These are phyloP conservation scores for Lucifuga dentata DNA, from an alignment of 2,113 vertebrate species.

Conservation along the genomic window DNA sequence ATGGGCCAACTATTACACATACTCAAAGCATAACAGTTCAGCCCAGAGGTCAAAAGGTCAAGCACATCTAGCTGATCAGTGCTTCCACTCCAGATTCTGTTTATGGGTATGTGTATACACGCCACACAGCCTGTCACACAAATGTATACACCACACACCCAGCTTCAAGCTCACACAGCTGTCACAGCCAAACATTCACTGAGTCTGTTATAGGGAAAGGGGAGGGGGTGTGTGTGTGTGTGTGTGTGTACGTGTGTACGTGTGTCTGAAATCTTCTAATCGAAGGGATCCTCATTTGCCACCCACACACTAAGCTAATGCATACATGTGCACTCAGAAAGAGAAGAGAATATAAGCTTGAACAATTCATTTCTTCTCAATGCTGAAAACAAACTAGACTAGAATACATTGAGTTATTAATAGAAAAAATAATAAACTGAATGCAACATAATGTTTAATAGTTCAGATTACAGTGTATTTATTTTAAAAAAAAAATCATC, in stretches of 20 bases:
- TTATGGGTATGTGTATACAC: constrained; percentile 77
- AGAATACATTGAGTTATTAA: constrained; percentile 39
- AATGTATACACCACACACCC: constrained; percentile 75
- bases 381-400: constrained; percentile 24
- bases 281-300: constrained; percentile 25
- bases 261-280: constrained; percentile 29
- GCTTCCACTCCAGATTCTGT: constrained; percentile 74
- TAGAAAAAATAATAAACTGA: constrained; percentile 48
- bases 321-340: constrained; percentile 1
- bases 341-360: constrained; percentile 9
- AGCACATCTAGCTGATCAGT: constrained; percentile 74
- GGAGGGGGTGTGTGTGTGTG: neutral
- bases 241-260: neutral
- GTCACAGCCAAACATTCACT: constrained; percentile 75
- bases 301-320: constrained; percentile 22
- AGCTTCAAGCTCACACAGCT: constrained; percentile 70
- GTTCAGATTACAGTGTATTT: too few relatives aligned
- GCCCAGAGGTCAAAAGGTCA: constrained; percentile 53
- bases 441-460: constrained; percentile 56
- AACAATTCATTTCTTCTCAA: constrained; percentile 37
- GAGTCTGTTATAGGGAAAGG: constrained; percentile 33
- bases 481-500: too few relatives aligned
- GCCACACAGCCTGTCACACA: constrained; percentile 63
- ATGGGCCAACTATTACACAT: constrained; percentile 45
- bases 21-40: constrained; percentile 59